Conservation (phyloP, 2,888 invertebrate genomes). For the Pecten maximus region DNA sequence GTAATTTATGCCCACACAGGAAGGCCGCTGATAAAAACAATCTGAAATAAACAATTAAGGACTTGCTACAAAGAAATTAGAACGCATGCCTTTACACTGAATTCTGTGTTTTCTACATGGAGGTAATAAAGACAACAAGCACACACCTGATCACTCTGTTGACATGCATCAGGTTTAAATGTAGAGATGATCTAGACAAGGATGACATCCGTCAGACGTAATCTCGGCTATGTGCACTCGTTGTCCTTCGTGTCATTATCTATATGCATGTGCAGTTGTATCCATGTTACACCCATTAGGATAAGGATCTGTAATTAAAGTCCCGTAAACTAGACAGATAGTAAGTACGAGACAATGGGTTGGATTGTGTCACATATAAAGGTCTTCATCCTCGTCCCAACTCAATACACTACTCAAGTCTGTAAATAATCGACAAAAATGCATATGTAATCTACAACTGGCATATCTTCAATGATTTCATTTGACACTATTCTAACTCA, state of each 20-base stretch:
- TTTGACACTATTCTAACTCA: background rate
- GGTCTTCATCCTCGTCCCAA: background rate
- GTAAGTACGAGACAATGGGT: background rate
- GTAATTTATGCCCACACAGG: background rate
- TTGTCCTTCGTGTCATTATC: background rate
- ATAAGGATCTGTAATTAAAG: conserved; percentile 30
- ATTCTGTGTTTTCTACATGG: background rate
- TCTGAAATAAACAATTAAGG: background rate
- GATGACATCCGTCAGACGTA: background rate
- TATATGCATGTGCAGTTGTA: conserved; percentile 29
- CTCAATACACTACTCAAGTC: background rate
- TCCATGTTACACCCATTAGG: background rate
- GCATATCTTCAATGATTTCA: background rate
- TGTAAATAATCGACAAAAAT: background rate
- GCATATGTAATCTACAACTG: no score
- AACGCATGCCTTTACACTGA: background rate
- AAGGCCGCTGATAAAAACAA: background rate
- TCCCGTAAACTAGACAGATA: background rate
- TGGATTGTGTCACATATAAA: background rate
- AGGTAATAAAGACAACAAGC: background rate
- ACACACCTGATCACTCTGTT: background rate
- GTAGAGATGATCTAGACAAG: background rate
- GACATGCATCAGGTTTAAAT: conserved; percentile 12
- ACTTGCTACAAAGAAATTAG: conserved; percentile 1
- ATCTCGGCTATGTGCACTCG: background rate